Evolutionary conservation across 2,797 vertebrate species (phyloP), one percentile per base, ranked within the genome.

Genomic region (Rachycentron canadum): DNA sequence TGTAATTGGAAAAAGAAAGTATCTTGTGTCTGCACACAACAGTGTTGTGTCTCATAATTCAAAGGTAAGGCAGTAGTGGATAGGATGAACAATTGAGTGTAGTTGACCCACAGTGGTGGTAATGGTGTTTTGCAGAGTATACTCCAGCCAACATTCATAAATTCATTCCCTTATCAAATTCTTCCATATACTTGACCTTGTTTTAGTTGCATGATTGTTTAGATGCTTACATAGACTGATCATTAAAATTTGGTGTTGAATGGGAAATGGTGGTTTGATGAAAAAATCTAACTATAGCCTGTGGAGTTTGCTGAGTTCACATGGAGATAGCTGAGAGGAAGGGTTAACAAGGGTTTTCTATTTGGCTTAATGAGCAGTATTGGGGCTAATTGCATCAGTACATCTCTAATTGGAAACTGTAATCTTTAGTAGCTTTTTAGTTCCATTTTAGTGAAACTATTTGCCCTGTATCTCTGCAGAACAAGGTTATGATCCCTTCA

Each of bases 401-500:
- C 59, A 11, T 61, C 23, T 19, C 8, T 30, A 7, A 17, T 30
- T 12, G 40, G 30, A 21, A 30, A 10, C 26, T 63, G 26, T 13
- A 45, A 47, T 63, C 11, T 63, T 32, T 21, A 14, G 9, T 40
- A 3, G 17, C 23, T 12, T 38, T 58, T 21, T 38, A 47, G 10
- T 55, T 67, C 17, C 12, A 5, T 14, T 19, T 21, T 34, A 16
- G 65, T 41, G 68, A 61, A 11, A 36, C 36, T 11, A 9, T 43
- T 67, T 84, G 1, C 66, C 36, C 21, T 89, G 1, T 64, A 3
- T 81, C 38, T 52, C 69, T 68, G 0, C 91, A 99, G 98, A 97
- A 11, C 95, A 96, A 64, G 95, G 96, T 26, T 99, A 99, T 77
- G 98, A 99, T 83, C 97, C 97, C 0, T 98, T 96, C 89, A 98